These are phyloP conservation scores for Acleris cristana DNA, from an alignment of 2,888 invertebrate genomes.

Conservation along the genomic window DNA sequence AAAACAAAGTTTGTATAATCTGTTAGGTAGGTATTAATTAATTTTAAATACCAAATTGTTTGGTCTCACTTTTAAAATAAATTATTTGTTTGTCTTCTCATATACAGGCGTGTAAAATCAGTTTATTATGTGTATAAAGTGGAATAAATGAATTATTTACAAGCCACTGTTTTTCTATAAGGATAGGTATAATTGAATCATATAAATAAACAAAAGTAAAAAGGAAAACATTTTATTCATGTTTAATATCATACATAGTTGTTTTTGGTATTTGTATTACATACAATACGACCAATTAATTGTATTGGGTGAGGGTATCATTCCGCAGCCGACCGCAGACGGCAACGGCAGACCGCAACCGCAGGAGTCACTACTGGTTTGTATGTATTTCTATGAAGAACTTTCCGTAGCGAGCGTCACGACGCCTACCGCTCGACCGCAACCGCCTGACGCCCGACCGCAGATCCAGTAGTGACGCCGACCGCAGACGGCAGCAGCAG, in stretches of 20 bases:
- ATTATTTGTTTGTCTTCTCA: slow-evolving; percentile 23
- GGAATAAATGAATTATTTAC: slow-evolving; percentile 62
- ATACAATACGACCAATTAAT: too few species aligned
- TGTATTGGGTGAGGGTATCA: too few species aligned
- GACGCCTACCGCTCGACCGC: too few species aligned
- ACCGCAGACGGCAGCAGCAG: too few species aligned
- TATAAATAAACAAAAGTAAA: slow-evolving; percentile 5
- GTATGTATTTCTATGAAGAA: too few species aligned
- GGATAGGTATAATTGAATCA: neutral
- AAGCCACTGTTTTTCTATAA: slow-evolving; percentile 37
- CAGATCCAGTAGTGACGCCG: too few species aligned
- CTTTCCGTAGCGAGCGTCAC: too few species aligned
- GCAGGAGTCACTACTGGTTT: too few species aligned
- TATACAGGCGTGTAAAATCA: slow-evolving; percentile 45
- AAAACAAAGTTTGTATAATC: slow-evolving; percentile 6
- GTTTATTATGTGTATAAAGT: slow-evolving; percentile 54
- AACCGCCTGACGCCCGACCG: too few species aligned
- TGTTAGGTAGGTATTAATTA: slow-evolving; percentile 24
- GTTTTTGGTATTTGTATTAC: too few species aligned
- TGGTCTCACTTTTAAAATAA: slow-evolving; percentile 36
- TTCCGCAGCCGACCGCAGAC: too few species aligned
- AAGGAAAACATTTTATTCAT: slow-evolving; percentile 17
- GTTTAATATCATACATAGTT: neutral
- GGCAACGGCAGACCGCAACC: too few species aligned
- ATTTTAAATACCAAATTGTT: slow-evolving; percentile 11